Percentiles rank a stretch among this genome's conserved stretches.
phyloP scores from a whole-genome alignment of 2,113 vertebrate genomes.

The Erinaceus europaeus region DNA sequence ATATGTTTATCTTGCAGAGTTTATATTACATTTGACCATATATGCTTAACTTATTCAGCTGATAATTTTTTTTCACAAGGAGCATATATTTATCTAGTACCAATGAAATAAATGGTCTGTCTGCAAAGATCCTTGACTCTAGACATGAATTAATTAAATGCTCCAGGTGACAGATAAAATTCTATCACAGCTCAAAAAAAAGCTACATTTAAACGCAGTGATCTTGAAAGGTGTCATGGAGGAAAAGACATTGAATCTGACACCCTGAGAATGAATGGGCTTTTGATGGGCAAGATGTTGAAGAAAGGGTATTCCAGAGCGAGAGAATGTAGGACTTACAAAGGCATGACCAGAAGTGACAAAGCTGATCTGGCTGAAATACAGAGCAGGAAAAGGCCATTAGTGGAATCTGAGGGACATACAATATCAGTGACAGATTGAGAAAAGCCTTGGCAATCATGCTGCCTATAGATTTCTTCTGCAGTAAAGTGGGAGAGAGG shows the following conservation, averaged over 20 bases:
- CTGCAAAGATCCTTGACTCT: not conserved
- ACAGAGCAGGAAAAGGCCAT: not conserved
- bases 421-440: not conserved
- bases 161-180: not conserved
- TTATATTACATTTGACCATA: not conserved
- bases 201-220: not conserved
- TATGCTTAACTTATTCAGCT: not conserved
- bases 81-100: not conserved
- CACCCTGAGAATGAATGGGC: not conserved
- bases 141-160: slow-evolving; percentile 11
- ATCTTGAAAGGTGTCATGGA: slow-evolving; percentile 11
- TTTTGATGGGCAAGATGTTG: slow-evolving; percentile 26
- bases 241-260: slow-evolving; percentile 1
- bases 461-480: slow-evolving; percentile 6
- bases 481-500: not conserved
- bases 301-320: not conserved
- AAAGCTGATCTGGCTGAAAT: not conserved
- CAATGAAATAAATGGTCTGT: not conserved
- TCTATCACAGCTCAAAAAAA: not conserved
- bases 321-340: not conserved
- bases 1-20: not conserved
- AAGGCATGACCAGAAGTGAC: not conserved
- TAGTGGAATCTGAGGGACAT: not conserved
- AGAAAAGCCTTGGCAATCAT: not conserved
- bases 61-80: not conserved